Conservation (phyloP, 2,888 invertebrate genomes). For the Metopia argyrocephala region DNA sequence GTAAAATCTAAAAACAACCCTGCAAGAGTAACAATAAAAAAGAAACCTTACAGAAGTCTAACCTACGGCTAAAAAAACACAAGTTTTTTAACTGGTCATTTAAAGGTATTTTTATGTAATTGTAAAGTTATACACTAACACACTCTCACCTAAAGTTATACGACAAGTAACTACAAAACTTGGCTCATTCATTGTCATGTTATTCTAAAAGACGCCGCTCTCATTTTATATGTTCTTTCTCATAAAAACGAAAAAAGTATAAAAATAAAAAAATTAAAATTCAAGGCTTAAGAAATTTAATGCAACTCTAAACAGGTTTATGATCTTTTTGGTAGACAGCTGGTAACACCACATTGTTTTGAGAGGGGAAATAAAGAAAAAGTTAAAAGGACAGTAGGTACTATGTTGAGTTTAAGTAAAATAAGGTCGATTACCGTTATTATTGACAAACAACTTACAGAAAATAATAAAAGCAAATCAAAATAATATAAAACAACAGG, state of each 20-base stretch:
- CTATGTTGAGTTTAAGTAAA: not conserved
- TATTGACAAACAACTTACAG: not conserved
- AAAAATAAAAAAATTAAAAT: not conserved
- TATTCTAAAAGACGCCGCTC: slow-evolving; percentile 24
- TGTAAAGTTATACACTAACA: not conserved
- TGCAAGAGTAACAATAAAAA: slow-evolving; percentile 6
- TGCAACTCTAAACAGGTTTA: too few species aligned
- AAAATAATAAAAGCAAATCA: not conserved
- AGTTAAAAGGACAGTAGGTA: not conserved
- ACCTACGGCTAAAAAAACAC: slow-evolving; percentile 37
- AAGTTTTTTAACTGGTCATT: not conserved
- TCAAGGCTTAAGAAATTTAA: not conserved
- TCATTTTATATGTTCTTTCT: slow-evolving; percentile 14
- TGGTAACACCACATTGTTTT: not conserved
- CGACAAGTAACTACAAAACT: not conserved
- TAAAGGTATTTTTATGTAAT: not conserved
- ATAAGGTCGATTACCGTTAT: not conserved
- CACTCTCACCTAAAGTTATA: not conserved
- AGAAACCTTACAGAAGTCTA: slow-evolving; percentile 57
- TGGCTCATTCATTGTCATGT: not conserved
- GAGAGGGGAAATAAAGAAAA: not conserved
- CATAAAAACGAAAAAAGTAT: not conserved
- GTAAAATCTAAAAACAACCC: not conserved
- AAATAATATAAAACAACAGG: not conserved
- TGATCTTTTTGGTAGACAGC: too few species aligned